A percentile compares a stretch with the other conserved stretches of the same genome.
phyloP scores from a whole-genome alignment of 2,797 vertebrate species.

The Fistularia commersonii region DNA sequence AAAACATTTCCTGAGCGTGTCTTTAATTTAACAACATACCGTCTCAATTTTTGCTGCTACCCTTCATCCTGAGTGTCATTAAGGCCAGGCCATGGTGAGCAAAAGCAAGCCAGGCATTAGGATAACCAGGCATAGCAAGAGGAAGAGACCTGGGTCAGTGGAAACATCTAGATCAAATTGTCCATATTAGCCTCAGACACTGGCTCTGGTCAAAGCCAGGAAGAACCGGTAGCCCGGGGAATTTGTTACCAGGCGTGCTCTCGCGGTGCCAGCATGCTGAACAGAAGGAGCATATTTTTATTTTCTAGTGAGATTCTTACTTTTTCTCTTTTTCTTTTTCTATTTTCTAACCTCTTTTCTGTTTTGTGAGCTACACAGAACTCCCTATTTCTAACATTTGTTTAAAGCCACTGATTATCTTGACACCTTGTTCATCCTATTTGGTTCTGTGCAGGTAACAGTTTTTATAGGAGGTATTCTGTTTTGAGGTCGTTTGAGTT shows the following conservation, averaged over 20 bases:
- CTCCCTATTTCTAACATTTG: too few relatives aligned
- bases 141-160: slow-evolving; percentile 39
- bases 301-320: background rate
- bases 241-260: slow-evolving; percentile 37
- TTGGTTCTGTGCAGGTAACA: too few relatives aligned
- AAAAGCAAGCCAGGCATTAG: slow-evolving; percentile 42
- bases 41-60: slow-evolving; percentile 46
- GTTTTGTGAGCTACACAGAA: background rate
- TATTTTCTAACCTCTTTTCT: background rate
- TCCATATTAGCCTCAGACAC: slow-evolving; percentile 25
- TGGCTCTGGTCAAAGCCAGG: slow-evolving; percentile 36
- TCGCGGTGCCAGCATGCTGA: slow-evolving; percentile 13
- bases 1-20: slow-evolving; percentile 14
- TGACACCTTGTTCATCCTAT: too few relatives aligned
- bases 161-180: slow-evolving; percentile 54
- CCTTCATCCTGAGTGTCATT: slow-evolving; percentile 44
- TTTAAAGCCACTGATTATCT: too few relatives aligned
- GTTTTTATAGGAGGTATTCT: too few relatives aligned
- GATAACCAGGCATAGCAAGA: slow-evolving; percentile 34
- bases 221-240: slow-evolving; percentile 31
- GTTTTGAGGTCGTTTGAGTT: too few relatives aligned
- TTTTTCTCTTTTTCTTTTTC: background rate
- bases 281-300: background rate
- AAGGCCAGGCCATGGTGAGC: slow-evolving; percentile 36
- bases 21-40: slow-evolving; percentile 51